Percentiles rank a stretch among this genome's conserved stretches.
Conservation (phyloP, 2,113 vertebrate species). For the Rafetus swinhoei region DNA sequence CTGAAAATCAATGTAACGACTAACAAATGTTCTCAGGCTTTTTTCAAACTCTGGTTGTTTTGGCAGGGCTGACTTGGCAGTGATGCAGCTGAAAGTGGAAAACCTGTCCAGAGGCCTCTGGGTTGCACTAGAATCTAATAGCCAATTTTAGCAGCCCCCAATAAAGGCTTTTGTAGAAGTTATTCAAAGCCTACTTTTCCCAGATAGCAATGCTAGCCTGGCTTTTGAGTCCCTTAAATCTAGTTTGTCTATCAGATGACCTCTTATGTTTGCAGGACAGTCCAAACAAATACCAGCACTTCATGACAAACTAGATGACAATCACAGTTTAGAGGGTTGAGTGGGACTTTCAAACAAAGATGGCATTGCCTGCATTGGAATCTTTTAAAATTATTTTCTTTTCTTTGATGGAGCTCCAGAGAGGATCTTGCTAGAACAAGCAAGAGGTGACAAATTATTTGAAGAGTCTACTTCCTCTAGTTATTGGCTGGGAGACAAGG, state of each 20-base stretch:
- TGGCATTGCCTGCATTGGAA: not conserved
- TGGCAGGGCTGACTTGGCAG: not conserved
- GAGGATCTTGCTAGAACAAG: not conserved
- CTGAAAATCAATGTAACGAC: not conserved
- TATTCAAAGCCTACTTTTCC: not conserved
- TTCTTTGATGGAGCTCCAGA: not conserved
- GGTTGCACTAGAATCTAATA: not conserved
- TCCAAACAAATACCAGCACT: too few relatives aligned
- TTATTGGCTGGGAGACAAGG: not conserved
- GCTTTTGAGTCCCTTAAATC: not conserved
- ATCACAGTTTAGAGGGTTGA: not conserved
- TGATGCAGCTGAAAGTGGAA: not conserved
- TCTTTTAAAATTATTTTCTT: too few relatives aligned
- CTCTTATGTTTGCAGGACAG: too few relatives aligned
- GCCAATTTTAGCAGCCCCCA: not conserved
- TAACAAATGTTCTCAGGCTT: not conserved
- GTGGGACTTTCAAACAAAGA: not conserved
- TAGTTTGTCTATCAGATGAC: too few relatives aligned
- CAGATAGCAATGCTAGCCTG: not conserved
- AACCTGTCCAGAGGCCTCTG: not conserved
- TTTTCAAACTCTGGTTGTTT: not conserved
- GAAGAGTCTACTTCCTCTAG: not conserved
- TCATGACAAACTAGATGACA: too few relatives aligned
- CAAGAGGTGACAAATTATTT: not conserved
- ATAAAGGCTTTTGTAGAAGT: not conserved